Percentiles rank a stretch among this genome's conserved stretches.
phyloP scores from a whole-genome alignment of 2,113 vertebrate genomes.

The Mixornis gularis region DNA sequence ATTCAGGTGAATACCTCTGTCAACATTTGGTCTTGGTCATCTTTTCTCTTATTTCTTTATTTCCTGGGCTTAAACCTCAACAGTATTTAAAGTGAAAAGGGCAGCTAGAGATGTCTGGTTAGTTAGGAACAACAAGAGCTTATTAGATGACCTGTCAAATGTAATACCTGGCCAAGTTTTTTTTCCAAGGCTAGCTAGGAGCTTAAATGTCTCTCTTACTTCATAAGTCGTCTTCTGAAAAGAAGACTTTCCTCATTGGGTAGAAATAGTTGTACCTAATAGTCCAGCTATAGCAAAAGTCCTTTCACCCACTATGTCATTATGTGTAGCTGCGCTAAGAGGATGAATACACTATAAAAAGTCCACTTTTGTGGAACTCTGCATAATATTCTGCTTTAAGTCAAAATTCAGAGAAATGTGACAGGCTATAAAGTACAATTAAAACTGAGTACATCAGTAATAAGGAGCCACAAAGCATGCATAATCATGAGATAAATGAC shows the following conservation, averaged over 20 bases:
- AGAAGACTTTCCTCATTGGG: background rate
- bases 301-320: background rate
- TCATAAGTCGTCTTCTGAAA: background rate
- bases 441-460: slow-evolving; percentile 56
- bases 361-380: slow-evolving; percentile 4
- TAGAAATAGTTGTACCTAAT: background rate
- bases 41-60: background rate
- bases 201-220: background rate
- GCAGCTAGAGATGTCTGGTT: background rate
- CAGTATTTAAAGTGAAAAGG: background rate
- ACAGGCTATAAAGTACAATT: slow-evolving; percentile 66
- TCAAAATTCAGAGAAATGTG: slow-evolving; percentile 59
- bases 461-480: slow-evolving; percentile 62
- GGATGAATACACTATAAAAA: slow-evolving; percentile 15
- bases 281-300: background rate
- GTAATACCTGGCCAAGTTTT: background rate
- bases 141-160: background rate
- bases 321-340: background rate
- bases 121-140: background rate
- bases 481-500: slow-evolving; percentile 71
- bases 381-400: slow-evolving; percentile 44
- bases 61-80: background rate
- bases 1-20: background rate
- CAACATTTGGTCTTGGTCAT: background rate
- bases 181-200: background rate